These are phyloP conservation scores for Strix uralensis DNA, from an alignment of 2,113 vertebrate species.

Conservation along the genomic window DNA sequence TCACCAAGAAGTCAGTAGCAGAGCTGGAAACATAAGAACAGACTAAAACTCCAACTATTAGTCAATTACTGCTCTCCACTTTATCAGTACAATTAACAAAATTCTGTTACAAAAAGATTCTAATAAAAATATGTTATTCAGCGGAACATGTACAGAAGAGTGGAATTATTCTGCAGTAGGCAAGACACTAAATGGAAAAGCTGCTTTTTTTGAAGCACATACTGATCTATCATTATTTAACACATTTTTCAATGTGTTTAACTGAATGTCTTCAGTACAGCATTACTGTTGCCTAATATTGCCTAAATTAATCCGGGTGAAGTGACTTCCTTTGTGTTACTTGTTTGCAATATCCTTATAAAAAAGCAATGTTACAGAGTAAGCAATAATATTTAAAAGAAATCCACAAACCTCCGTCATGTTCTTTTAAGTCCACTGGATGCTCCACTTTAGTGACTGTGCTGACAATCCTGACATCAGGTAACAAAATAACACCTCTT, in stretches of 20 bases:
- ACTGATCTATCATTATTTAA: neutral
- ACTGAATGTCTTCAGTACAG: neutral
- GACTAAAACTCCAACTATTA: neutral
- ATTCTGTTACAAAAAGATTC: neutral
- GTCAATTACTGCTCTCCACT: neutral
- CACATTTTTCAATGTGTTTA: neutral
- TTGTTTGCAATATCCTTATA: neutral
- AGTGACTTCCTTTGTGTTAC: neutral
- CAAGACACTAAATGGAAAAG: neutral
- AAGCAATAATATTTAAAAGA: neutral
- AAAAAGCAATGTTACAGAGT: neutral
- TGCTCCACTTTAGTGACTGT: constrained; percentile 81
- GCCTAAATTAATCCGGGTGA: neutral
- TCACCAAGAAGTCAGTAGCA: neutral
- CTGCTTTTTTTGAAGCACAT: neutral
- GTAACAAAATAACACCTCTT: constrained; percentile 84
- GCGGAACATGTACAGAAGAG: neutral
- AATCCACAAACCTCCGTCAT: constrained; percentile 30
- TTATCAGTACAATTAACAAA: neutral
- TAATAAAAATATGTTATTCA: neutral
- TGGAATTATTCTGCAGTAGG: neutral
- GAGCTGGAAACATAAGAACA: neutral
- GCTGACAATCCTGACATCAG: constrained; percentile 91
- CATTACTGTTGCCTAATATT: neutral
- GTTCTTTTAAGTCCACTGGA: constrained; percentile 41